phyloP scores from a whole-genome alignment of 1,140 invertebrate genomes.

The Bombus pyrosoma region DNA sequence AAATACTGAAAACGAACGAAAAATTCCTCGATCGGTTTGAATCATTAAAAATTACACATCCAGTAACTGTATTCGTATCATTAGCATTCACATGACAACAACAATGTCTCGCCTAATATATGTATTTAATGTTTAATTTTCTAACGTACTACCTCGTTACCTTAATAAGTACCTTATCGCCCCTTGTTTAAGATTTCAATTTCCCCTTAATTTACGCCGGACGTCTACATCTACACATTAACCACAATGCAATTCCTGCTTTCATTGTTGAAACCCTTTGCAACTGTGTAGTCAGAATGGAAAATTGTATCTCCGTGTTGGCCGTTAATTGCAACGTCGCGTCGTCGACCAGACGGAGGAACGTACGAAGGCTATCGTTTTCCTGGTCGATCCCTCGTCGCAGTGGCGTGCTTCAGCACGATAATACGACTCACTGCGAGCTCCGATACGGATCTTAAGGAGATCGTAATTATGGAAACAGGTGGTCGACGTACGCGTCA shows the following conservation, averaged over 20 bases:
- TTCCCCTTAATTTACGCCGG: not conserved
- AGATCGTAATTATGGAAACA: slow-evolving; percentile 74
- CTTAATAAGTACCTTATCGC: not conserved
- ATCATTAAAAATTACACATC: too few species aligned
- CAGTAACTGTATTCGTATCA: too few species aligned
- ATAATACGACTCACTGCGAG: slow-evolving; percentile 55
- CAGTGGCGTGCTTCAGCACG: slow-evolving; percentile 14
- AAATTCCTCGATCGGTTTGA: not conserved
- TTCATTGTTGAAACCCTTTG: not conserved
- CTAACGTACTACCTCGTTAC: too few species aligned
- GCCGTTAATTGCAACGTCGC: slow-evolving; percentile 57
- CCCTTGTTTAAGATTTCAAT: not conserved
- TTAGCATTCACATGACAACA: too few species aligned
- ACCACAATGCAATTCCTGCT: not conserved
- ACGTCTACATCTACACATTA: not conserved
- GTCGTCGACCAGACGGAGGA: too few species aligned
- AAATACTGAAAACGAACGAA: too few species aligned
- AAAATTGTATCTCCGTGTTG: slow-evolving; percentile 62
- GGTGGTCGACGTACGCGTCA: slow-evolving; percentile 69
- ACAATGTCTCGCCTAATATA: too few species aligned
- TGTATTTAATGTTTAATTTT: too few species aligned
- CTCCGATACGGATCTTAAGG: slow-evolving; percentile 59
- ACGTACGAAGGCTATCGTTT: slow-evolving; percentile 49
- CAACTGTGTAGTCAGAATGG: not conserved
- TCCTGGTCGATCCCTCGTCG: slow-evolving; percentile 45